These are phyloP conservation scores for Hucho hucho DNA, from an alignment of 2,113 vertebrate species.

Conservation along the genomic window DNA sequence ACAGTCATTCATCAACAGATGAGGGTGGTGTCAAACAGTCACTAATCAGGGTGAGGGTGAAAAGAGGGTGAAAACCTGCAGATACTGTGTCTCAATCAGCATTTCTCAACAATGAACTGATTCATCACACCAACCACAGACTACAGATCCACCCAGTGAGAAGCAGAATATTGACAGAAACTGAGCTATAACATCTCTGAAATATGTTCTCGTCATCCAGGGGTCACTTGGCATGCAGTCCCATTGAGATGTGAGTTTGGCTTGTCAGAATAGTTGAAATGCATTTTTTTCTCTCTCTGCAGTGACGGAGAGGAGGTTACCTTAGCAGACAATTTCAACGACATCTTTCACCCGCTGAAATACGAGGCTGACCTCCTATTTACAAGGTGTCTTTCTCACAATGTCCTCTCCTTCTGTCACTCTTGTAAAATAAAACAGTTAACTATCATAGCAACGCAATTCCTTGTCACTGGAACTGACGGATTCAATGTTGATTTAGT, in stretches of 20 bases:
- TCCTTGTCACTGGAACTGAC: not conserved
- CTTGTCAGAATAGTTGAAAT: not conserved
- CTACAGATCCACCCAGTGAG: not conserved
- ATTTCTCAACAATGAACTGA: not conserved
- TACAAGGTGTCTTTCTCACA: conserved; percentile 77
- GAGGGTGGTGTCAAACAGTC: too few species aligned
- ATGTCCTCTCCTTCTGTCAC: not conserved
- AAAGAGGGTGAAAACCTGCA: not conserved
- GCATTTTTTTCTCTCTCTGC: conserved; percentile 15
- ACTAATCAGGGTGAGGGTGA: too few species aligned
- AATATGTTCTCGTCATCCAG: not conserved
- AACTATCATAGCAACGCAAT: not conserved
- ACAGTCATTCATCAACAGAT: too few species aligned
- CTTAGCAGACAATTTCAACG: conserved; percentile 80
- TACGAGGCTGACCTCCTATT: conserved; percentile 91
- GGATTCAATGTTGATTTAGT: not conserved
- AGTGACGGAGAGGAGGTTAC: conserved; percentile 87
- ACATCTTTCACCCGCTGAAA: conserved; percentile 80
- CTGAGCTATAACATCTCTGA: not conserved
- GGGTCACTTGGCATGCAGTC: not conserved
- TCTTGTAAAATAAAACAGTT: not conserved
- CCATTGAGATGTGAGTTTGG: not conserved
- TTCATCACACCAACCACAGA: not conserved
- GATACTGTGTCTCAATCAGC: not conserved
- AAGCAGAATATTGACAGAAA: not conserved